phyloP scores from a whole-genome alignment of 2,888 invertebrate genomes.

The Acleris literana region DNA sequence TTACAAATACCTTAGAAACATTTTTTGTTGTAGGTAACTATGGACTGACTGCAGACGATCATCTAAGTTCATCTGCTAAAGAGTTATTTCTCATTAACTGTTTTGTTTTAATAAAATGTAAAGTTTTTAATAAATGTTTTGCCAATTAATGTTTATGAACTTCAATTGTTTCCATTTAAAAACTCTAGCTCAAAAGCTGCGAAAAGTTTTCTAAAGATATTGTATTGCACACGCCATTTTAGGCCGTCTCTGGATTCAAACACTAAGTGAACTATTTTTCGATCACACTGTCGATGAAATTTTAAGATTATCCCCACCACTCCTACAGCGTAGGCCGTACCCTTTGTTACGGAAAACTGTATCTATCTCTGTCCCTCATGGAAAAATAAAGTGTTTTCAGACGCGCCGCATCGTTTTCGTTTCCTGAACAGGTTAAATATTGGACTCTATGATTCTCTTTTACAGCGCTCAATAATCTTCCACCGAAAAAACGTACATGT shows the following conservation, averaged over 20 bases:
- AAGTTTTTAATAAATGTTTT: too few species aligned
- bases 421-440: conserved; percentile 43
- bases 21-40: too few species aligned
- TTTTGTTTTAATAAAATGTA: too few species aligned
- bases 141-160: too few species aligned
- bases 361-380: conserved; percentile 72
- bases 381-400: conserved; percentile 72
- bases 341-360: conserved; percentile 76
- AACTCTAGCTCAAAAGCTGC: too few species aligned
- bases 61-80: too few species aligned
- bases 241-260: conserved; percentile 3
- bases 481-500: conserved; percentile 39
- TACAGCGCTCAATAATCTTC: conserved; percentile 43
- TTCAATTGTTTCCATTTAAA: too few species aligned
- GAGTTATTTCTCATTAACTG: too few species aligned
- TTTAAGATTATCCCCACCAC: conserved; percentile 80
- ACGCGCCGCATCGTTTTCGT: conserved; percentile 61
- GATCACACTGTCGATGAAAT: conserved; percentile 62
- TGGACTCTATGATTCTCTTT: conserved; percentile 41
- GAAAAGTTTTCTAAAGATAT: neutral
- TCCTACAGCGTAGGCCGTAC: conserved; percentile 74
- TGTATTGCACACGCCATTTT: neutral
- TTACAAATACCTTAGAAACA: too few species aligned
- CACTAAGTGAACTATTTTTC: conserved; percentile 49
- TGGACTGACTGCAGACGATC: too few species aligned